Evolutionary conservation across 1,140 invertebrate genomes (phyloP), one percentile per base, ranked within the genome.

Genomic region (Drosophila truncata): DNA sequence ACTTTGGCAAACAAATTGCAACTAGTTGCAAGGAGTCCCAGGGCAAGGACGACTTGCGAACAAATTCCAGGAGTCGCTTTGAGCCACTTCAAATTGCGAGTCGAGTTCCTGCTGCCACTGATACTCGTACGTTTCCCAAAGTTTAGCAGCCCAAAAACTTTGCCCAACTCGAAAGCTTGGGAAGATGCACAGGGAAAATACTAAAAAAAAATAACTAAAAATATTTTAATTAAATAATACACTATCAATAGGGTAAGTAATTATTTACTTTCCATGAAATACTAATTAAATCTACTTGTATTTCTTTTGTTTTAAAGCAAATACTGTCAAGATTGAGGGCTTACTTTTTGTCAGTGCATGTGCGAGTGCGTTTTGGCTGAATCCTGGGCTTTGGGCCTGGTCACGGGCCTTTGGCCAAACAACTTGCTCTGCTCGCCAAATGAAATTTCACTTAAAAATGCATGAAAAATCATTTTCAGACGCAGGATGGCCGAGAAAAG

Each of bases 1-100:
- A 88, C 73, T 88, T 88, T 88, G 62, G 69, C 85, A 88, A 88
- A 88, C 85, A 88, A 88, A 88, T 88, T 90, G 85, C 85, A 88
- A 88, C 85, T 88, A 85, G 85, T 88, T 90, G 83, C 65, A 77
- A 78, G 78, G 69, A 70, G 60, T 64, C 63, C 57, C 54, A 59
- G 41, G 74, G 65, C 74, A 55, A 73, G 25, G 72, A 85, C 64
- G 71, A 87, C 76, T 80, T 87, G 77, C 75, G 77, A 87, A 88
- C 84, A 87, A 88, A 87, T 88, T 80, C 63, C 60, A 57, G 63
- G 73, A 64, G 64, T 76, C 65, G 64, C 80, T 84, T 75, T 80
- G 82, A 84, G 82, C 79, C 80, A 86, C 82, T 87, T 87, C 52
- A 77, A 78, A 76, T 72, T 82, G 71, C 66, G 87, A 83, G 62